Evolutionary conservation across 2,113 vertebrate genomes (phyloP).

Genomic region (Cathartes aura): DNA sequence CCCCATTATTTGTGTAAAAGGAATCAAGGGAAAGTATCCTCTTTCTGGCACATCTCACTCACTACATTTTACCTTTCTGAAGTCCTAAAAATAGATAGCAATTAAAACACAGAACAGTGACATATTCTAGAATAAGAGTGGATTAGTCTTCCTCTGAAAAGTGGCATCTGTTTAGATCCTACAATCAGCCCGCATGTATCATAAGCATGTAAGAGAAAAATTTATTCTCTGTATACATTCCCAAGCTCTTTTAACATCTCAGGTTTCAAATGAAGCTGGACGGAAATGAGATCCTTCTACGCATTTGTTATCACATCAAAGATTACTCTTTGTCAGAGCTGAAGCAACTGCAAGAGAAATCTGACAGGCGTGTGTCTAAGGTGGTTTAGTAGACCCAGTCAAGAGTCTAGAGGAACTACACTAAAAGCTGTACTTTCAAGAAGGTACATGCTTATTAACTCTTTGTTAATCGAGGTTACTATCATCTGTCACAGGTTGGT

Average conservation of each 20-base stretch:
- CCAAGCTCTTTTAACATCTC: not conserved
- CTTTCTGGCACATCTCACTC: not conserved
- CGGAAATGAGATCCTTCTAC: not conserved
- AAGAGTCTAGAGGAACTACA: not conserved
- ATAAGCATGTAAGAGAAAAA: not conserved
- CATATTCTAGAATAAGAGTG: not conserved
- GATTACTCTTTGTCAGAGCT: not conserved
- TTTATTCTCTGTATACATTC: not conserved
- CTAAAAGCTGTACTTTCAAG: not conserved
- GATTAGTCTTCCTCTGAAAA: not conserved
- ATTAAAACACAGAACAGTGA: not conserved
- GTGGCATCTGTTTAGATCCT: not conserved
- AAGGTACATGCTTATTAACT: not conserved
- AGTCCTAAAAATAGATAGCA: not conserved
- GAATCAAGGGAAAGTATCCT: not conserved
- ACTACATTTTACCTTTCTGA: not conserved
- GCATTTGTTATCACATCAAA: not conserved
- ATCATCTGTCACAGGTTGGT: not conserved
- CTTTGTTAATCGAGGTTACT: not conserved
- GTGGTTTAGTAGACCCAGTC: not conserved
- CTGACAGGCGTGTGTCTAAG: not conserved
- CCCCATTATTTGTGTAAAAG: not conserved
- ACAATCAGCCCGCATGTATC: not conserved
- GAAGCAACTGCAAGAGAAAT: not conserved
- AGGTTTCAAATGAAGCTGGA: not conserved